Evolutionary conservation across 1,140 invertebrate species (phyloP).

Genomic region (Pollicipes pollicipes): DNA sequence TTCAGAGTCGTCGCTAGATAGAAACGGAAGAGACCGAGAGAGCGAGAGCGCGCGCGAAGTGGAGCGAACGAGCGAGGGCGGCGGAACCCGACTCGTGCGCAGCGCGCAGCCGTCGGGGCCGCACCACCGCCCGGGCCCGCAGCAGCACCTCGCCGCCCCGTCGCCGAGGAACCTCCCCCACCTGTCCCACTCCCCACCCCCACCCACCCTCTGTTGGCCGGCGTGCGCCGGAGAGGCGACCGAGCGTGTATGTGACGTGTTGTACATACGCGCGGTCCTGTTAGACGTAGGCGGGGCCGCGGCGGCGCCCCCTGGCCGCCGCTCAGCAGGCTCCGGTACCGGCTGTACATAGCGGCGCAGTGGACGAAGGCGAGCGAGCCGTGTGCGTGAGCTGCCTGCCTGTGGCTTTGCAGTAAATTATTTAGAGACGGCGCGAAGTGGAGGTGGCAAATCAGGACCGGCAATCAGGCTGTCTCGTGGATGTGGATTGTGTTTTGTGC

Average conservation of each 20-base stretch:
- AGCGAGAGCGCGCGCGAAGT: not conserved
- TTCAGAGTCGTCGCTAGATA: not conserved
- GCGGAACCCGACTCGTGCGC: too few relatives aligned
- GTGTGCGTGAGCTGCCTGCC: not conserved
- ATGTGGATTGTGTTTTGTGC: not conserved
- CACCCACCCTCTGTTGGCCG: not conserved
- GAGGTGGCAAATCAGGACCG: not conserved
- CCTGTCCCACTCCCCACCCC: not conserved
- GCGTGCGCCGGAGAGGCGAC: too few relatives aligned
- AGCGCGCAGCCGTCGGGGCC: too few relatives aligned
- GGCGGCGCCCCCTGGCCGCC: too few relatives aligned
- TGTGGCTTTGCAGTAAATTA: not conserved
- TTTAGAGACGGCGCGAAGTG: not conserved
- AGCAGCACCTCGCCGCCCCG: too few relatives aligned
- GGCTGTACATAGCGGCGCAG: too few relatives aligned
- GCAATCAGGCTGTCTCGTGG: not conserved
- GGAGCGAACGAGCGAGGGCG: not conserved
- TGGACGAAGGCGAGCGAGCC: not conserved
- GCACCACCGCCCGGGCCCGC: too few relatives aligned
- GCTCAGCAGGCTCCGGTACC: too few relatives aligned
- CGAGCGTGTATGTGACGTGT: too few relatives aligned
- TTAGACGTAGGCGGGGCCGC: not conserved
- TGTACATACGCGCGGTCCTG: not conserved
- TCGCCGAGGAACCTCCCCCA: too few relatives aligned
- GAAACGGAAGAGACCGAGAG: not conserved